phyloP scores from a whole-genome alignment of 2,888 invertebrate species.

The Germaria angustata region DNA sequence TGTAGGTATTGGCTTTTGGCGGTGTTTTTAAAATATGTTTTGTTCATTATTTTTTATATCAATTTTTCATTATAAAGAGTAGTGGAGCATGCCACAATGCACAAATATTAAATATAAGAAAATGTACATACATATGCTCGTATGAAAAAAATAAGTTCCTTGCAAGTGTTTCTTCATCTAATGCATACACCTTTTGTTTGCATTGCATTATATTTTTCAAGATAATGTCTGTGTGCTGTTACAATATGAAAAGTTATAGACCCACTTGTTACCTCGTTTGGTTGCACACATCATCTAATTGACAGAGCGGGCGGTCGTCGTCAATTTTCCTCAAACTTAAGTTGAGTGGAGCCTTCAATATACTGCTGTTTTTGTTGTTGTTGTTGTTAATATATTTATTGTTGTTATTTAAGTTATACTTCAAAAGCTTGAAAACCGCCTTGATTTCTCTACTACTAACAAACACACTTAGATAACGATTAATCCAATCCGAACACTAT shows the following conservation, averaged over 20 bases:
- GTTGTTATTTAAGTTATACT: slow-evolving; percentile 48
- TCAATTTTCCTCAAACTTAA: slow-evolving; percentile 65
- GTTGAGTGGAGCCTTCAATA: slow-evolving; percentile 65
- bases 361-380: slow-evolving; percentile 50
- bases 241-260: slow-evolving; percentile 67
- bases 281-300: slow-evolving; percentile 67
- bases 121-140: background rate
- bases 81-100: slow-evolving; percentile 52
- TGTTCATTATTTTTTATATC: slow-evolving; percentile 19
- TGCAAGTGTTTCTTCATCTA: slow-evolving; percentile 65
- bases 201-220: background rate
- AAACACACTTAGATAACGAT: slow-evolving; percentile 44
- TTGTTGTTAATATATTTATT: slow-evolving; percentile 36
- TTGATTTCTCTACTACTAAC: slow-evolving; percentile 30
- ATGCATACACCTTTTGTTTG: slow-evolving; percentile 53
- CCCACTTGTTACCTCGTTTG: slow-evolving; percentile 67
- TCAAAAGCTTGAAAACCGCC: slow-evolving; percentile 65
- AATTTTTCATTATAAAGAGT: slow-evolving; percentile 46
- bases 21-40: slow-evolving; percentile 51
- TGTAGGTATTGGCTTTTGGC: slow-evolving; percentile 50
- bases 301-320: slow-evolving; percentile 67
- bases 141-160: slow-evolving; percentile 34
- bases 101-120: slow-evolving; percentile 21
- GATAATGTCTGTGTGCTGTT: slow-evolving; percentile 16
- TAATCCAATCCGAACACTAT: slow-evolving; percentile 45